Conservation (phyloP, 2,888 invertebrate genomes). For the Stegophylla sp. region DNA sequence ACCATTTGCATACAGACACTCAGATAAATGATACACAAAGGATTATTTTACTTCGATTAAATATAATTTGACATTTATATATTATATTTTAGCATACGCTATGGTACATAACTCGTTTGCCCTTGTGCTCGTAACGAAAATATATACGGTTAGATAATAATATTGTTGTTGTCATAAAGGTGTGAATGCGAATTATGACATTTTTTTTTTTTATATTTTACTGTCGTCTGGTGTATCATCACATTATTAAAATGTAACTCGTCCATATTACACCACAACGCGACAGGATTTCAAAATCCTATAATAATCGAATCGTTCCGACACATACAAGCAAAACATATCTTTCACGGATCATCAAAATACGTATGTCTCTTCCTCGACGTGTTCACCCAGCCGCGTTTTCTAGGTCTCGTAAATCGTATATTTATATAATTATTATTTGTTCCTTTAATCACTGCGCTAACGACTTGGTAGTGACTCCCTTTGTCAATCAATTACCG, state of each 20-base stretch:
- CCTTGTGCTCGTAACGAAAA: too few relatives aligned
- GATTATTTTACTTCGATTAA: background rate
- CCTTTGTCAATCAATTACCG: conserved; percentile 28
- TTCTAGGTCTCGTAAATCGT: conserved; percentile 43
- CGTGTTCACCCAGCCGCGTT: conserved; percentile 30
- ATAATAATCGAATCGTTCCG: background rate
- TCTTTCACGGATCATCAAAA: conserved; percentile 31
- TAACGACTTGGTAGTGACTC: conserved; percentile 18
- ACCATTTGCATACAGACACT: too few relatives aligned
- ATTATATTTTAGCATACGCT: background rate
- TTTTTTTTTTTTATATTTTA: too few relatives aligned
- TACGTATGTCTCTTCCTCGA: conserved; percentile 8
- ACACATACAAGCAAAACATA: background rate
- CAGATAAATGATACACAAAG: too few relatives aligned
- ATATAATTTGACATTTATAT: too few relatives aligned
- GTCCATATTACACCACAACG: background rate
- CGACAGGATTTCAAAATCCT: conserved; percentile 4
- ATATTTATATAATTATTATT: background rate
- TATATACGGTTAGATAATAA: too few relatives aligned
- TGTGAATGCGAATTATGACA: too few relatives aligned
- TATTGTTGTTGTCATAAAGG: too few relatives aligned
- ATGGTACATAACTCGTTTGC: too few relatives aligned
- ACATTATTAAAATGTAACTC: background rate
- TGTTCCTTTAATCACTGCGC: background rate
- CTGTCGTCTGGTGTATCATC: too few relatives aligned